A percentile compares a stretch with the other conserved stretches of the same genome.
phyloP scores from a whole-genome alignment of 2,888 invertebrate genomes.

The Calephelis perditalis region DNA sequence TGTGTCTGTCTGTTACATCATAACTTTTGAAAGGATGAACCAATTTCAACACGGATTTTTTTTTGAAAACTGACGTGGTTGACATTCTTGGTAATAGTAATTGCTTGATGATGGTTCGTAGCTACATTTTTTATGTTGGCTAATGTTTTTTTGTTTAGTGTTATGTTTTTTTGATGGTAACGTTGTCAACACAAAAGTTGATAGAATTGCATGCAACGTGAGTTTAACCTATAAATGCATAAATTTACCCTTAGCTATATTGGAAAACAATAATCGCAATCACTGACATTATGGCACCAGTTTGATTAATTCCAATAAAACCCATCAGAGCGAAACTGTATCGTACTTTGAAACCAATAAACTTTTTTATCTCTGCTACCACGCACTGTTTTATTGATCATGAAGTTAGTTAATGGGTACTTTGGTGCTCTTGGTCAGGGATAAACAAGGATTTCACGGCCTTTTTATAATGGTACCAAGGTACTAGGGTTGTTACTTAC shows the following conservation, averaged over 20 bases:
- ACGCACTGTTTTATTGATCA: conserved; percentile 19
- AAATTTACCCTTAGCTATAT: background rate
- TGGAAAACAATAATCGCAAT: background rate
- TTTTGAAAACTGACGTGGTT: no score
- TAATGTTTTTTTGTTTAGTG: no score
- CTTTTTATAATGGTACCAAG: background rate
- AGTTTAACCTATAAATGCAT: background rate
- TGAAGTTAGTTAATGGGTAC: background rate
- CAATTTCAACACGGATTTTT: no score
- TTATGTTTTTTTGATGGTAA: no score
- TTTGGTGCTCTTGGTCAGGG: conserved; percentile 16
- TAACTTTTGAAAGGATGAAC: background rate
- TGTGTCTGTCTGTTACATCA: background rate
- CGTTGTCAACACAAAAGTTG: background rate
- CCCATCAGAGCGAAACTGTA: conserved; percentile 15
- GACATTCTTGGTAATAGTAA: no score
- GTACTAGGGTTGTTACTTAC: background rate
- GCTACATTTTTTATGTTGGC: no score
- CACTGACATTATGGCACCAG: background rate
- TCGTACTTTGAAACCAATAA: conserved; percentile 18
- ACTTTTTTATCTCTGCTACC: conserved; percentile 22
- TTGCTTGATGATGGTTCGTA: no score
- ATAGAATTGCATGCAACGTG: background rate
- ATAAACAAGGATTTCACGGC: conserved; percentile 10
- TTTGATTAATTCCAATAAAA: conserved; percentile 16